Evolutionary conservation across 1,140 invertebrate genomes (phyloP), one percentile per base, ranked within the genome.

Genomic region (Prorops nasuta): DNA sequence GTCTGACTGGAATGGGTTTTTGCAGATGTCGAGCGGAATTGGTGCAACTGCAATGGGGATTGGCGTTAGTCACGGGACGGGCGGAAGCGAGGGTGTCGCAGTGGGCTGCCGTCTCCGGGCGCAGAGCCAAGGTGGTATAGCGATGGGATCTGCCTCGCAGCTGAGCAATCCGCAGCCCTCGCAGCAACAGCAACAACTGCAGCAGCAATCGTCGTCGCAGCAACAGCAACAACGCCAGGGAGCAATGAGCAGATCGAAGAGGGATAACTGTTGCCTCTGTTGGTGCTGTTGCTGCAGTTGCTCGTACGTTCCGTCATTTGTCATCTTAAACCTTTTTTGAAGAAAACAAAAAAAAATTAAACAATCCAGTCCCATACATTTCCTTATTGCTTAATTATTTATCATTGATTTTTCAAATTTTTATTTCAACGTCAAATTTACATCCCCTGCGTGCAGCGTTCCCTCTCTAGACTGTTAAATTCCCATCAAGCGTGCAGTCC

Each of bases 271-370:
- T 67, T 85, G 83, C 60, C 80, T 86, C 46, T 84, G 84, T 56
- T 86, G 84, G 82, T 86, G 84, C 64, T 86, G 84, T 66, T 86
- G 84, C 68, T 86, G 85, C 76, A 86, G 83, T 74, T 87, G 84
- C 77, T 83, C 83, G 72, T 86, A 84, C n/a, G n/a, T n/a, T n/a
- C n/a, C n/a, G n/a, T n/a, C n/a, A n/a, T n/a, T n/a, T n/a, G n/a
- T n/a, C n/a, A n/a, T n/a, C n/a, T n/a, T n/a, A n/a, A n/a, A n/a
- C n/a, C n/a, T n/a, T n/a, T n/a, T n/a, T n/a, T n/a, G n/a, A n/a
- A n/a, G n/a, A n/a, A n/a, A n/a, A n/a, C n/a, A n/a, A n/a, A n/a
- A n/a, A n/a, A n/a, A n/a, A n/a, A n/a, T n/a, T n/a, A n/a, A n/a
- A n/a, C n/a, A n/a, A n/a, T n/a, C n/a, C n/a, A n/a, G n/a, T n/a